Evolutionary conservation across 2,888 invertebrate species (phyloP), one percentile per base, ranked within the genome.

Genomic region (Pyrocoelia pectoralis): DNA sequence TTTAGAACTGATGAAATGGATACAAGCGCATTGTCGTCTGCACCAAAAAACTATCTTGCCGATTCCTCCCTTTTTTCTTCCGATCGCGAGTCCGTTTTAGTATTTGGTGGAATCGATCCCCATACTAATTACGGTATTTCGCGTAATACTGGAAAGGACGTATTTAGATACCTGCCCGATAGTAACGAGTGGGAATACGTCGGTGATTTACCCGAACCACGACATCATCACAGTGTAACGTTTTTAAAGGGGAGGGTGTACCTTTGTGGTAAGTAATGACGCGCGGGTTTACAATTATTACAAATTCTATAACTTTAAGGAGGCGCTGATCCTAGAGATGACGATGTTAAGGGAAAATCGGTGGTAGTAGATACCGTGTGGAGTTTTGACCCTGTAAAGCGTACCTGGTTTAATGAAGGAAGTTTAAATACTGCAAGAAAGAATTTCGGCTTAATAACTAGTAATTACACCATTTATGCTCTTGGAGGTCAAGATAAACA

Each of bases 41-140:
- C 58, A 50, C 65, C 58, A 54, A 84, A 83, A 70, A 82, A 82
- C 70, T 86, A 84, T 71, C 80, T 82, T 6, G 68, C 79, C 0
- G 84, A 84, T 19, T 83, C 82, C 0, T 87, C 87, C 0, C 77
- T 88, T 1, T 87, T 86, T 73, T 84, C 84, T 68, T 82, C 83
- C 73, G 86, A 87, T 53, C 80, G 84, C 24, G 88, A 89, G 73
- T 85, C 87, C 0, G 84, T 90, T 2, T 77, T 90, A 9, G 85
- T 90, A 12, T 88, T 91, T 72, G 91, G 90, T 3, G 91, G 91
- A 1, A 84, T 87, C 17, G 88, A 91, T 77, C 88, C 89, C 3
- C 88, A 88, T 71, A 82, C 81, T 10, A 77, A 83, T 2, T 87
- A 86, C 68, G 87, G 86, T 0, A 70, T 80, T 1, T 83, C 83